Evolutionary conservation across 1,140 invertebrate species (phyloP).

Genomic region (Heliconius congener): DNA sequence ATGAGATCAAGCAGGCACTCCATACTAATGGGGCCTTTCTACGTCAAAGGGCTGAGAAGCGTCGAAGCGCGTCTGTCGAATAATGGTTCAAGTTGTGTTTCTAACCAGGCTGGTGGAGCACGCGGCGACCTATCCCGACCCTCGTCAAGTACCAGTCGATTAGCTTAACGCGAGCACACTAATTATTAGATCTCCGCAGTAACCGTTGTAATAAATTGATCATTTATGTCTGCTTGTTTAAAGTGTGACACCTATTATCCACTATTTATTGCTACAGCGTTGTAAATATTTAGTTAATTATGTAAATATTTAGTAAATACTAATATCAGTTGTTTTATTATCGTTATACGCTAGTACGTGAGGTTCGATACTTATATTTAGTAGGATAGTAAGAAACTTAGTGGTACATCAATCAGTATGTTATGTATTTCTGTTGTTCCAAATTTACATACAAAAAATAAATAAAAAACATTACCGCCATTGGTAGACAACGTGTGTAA

Average conservation of each 20-base stretch:
- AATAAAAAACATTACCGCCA: background rate
- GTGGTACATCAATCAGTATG: too few relatives aligned
- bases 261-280: background rate
- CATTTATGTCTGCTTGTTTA: slow-evolving; percentile 16
- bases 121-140: slow-evolving; percentile 65
- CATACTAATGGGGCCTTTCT: slow-evolving; percentile 74
- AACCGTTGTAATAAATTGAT: slow-evolving; percentile 31
- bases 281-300: too few relatives aligned
- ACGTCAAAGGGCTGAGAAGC: slow-evolving; percentile 75
- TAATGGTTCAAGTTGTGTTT: slow-evolving; percentile 66
- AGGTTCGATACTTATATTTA: too few relatives aligned
- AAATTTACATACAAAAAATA: too few relatives aligned
- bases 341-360: too few relatives aligned
- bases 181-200: slow-evolving; percentile 54
- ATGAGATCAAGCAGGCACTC: slow-evolving; percentile 71
- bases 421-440: too few relatives aligned
- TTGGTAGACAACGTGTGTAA: background rate
- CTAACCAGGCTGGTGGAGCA: slow-evolving; percentile 32
- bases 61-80: slow-evolving; percentile 74
- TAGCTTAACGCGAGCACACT: slow-evolving; percentile 69
- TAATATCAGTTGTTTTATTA: too few relatives aligned
- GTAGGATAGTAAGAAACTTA: too few relatives aligned
- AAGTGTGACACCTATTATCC: background rate
- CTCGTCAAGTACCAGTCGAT: slow-evolving; percentile 75
- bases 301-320: too few relatives aligned